Conservation (phyloP, 2,113 vertebrate species). For the Antechinus flavipes region DNA sequence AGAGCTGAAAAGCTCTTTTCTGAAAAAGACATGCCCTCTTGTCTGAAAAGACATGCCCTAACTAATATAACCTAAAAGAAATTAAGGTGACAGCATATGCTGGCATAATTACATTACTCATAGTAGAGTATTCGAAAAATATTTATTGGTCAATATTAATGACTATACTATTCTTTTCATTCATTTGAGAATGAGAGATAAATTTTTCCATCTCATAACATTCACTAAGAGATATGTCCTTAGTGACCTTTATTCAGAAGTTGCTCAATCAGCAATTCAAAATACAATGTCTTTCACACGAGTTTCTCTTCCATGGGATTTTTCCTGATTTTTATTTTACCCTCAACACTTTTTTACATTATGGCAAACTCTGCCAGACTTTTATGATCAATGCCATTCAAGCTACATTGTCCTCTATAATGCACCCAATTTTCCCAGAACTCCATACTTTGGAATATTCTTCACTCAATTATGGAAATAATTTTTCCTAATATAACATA, state of each 20-base stretch:
- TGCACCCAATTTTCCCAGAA: not conserved
- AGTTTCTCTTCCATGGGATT: not conserved
- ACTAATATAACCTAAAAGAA: not conserved
- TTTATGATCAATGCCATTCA: not conserved
- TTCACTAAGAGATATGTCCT: conserved; percentile 15
- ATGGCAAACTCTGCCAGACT: conserved; percentile 8
- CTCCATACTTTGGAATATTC: not conserved
- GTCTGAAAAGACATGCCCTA: not conserved
- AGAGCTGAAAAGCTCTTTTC: no score
- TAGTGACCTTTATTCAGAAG: not conserved
- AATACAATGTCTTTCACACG: not conserved
- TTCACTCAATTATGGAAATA: not conserved
- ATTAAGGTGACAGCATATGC: not conserved
- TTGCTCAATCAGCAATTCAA: not conserved
- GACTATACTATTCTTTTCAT: not conserved
- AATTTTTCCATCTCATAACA: not conserved
- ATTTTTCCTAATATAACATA: not conserved
- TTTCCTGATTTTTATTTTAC: not conserved
- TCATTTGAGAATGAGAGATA: not conserved
- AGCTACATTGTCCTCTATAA: not conserved
- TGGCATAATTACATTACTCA: not conserved
- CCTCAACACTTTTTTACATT: not conserved
- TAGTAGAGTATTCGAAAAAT: not conserved
- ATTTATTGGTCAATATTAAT: not conserved
- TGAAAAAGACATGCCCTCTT: no score